Evolutionary conservation across 2,113 vertebrate genomes (phyloP), one percentile per base, ranked within the genome.

Genomic region (Paedocypris sp.): DNA sequence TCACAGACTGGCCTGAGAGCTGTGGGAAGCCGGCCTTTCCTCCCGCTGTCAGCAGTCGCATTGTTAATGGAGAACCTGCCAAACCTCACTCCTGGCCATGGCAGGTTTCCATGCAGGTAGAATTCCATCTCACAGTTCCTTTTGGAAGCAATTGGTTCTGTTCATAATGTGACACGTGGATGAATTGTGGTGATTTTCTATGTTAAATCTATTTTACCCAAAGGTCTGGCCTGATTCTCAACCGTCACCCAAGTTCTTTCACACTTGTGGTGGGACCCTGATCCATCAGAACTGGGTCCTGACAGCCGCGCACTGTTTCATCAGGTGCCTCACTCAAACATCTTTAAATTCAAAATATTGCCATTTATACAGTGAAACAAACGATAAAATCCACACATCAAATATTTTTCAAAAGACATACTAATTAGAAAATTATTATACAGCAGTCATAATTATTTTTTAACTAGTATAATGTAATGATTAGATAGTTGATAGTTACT

Each of bases 91-190:
- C 83, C 51, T 88, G 85, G 83, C 85, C 81, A 42, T 87, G 85
- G 83, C 85, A 88, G 49, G 85, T 85, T 50, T 87, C 85, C 73
- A 84, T 87, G 84, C 84, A 87, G 82, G 84, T 86, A 75, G 69
- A 62, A 31, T 42, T 13, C 19, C n/a, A 32, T 39, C 31, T 59
- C 38, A 39, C 35, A 43, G 4, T 35, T 20, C 12, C 9, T 13
- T 3, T 19, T 1, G 4, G 1, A 29, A 29, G 25, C 26, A 9
- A 48, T 35, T 13, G n/a, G 9, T 4, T 4, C 4, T 11, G 4
- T 28, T 9, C 8, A n/a, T n/a, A 9, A 10, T 19, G 12, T 31
- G 4, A 31, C 15, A 31, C 3, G n/a, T 28, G 41, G 28, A 23
- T 3, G 18, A 26, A 53, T 38, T 4, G 23, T 53, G 5, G 9